phyloP scores from a whole-genome alignment of 2,797 vertebrate genomes.

The Tokudaia tokunoshimensis region DNA sequence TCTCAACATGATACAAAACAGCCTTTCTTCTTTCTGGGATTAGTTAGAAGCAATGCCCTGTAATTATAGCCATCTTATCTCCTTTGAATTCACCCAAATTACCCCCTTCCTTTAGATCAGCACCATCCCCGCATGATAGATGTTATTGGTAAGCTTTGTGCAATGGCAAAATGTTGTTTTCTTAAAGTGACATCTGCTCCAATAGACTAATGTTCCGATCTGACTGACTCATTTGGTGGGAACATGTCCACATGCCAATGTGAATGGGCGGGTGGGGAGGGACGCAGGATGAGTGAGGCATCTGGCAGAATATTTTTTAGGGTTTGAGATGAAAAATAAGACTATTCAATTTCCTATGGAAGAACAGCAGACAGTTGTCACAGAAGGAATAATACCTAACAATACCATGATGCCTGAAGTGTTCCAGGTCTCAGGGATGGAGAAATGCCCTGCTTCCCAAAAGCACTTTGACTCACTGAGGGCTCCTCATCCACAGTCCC shows the following conservation, averaged over 20 bases:
- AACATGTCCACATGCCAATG: constrained; percentile 24
- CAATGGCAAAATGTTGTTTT: constrained; percentile 36
- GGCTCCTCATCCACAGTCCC: background rate
- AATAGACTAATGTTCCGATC: constrained; percentile 63
- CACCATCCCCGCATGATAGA: constrained; percentile 42
- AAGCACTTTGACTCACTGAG: background rate
- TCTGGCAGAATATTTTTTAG: constrained; percentile 1
- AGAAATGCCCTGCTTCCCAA: background rate
- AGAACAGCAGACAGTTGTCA: background rate
- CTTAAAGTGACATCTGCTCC: constrained; percentile 74
- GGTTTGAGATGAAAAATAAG: background rate
- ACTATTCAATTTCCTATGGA: background rate
- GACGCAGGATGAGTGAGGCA: background rate
- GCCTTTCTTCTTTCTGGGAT: constrained; percentile 53
- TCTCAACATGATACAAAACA: constrained; percentile 71
- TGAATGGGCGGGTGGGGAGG: background rate
- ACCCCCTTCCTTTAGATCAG: constrained; percentile 67
- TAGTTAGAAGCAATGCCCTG: constrained; percentile 61
- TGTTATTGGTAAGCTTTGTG: constrained; percentile 66
- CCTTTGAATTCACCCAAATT: constrained; percentile 79
- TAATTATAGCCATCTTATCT: constrained; percentile 79
- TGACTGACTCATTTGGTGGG: constrained; percentile 68
- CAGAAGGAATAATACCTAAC: background rate
- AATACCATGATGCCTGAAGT: background rate
- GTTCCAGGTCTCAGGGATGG: background rate